Percentiles rank a stretch among this genome's conserved stretches.
Conservation (phyloP, 64 coral and sea anemone species). For the Porites australiensis region DNA sequence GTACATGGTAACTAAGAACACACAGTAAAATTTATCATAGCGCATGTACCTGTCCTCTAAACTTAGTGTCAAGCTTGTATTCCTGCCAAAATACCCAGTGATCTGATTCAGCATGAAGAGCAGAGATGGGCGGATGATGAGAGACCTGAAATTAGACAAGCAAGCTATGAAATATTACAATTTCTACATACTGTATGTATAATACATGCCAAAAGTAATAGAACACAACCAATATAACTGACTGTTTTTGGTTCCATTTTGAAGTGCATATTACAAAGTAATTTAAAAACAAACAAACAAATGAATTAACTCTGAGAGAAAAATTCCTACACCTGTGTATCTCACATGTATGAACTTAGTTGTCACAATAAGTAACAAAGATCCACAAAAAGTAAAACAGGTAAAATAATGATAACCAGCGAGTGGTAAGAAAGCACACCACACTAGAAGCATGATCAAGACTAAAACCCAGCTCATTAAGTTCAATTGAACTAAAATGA, state of each 20-base stretch:
- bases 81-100: slow-evolving; percentile 99
- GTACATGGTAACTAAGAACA: too few relatives aligned
- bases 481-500: too few relatives aligned
- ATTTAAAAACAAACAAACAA: not conserved
- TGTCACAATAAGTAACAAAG: too few relatives aligned
- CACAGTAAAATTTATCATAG: too few relatives aligned
- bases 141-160: slow-evolving; percentile 74
- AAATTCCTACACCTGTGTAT: not conserved
- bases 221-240: too few relatives aligned
- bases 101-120: slow-evolving; percentile 95
- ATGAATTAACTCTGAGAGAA: not conserved
- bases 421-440: too few relatives aligned
- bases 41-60: slow-evolving; percentile 91
- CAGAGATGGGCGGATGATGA: slow-evolving; percentile 98
- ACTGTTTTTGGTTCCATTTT: too few relatives aligned
- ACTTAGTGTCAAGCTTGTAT: slow-evolving; percentile 94
- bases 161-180: not conserved
- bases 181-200: not conserved
- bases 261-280: too few relatives aligned
- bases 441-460: too few relatives aligned
- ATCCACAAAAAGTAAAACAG: too few relatives aligned
- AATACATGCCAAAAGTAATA: not conserved
- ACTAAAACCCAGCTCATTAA: too few relatives aligned
- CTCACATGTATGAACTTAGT: not conserved
- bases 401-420: too few relatives aligned